Evolutionary conservation across 2,888 invertebrate genomes (phyloP), one percentile per base, ranked within the genome.

Genomic region (Tipula lateralis): DNA sequence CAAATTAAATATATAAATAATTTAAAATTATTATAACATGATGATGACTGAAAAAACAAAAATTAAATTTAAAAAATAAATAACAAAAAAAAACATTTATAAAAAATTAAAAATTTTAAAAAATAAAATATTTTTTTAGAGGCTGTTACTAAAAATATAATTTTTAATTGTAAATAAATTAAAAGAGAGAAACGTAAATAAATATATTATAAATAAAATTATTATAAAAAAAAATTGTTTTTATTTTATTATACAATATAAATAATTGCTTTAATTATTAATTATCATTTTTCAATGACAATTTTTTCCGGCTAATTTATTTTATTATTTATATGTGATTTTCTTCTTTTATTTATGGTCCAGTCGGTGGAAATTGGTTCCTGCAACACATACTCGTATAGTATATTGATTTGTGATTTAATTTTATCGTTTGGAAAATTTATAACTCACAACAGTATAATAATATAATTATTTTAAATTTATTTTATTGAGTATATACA

Each of bases 101-200:
- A 19, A 24, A 66, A 66, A 66, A 66, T 24, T 12, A 12, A 24
- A 24, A 66, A 66, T 24, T 66, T 66, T 66, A 9, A 66, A 66
- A 66, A 66, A 66, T 66, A 24, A 66, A 66, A 66, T 66, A 66
- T 66, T 66, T 66, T 66, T 66, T 66, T 66, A 66, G 66, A 66
- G 66, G 66, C 66, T 66, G 66, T 66, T 66, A 66, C 66, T 66
- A 66, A 66, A 66, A 66, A 66, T 66, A 66, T 66, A 66, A 66
- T 66, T 66, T 66, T 66, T 66, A 66, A 66, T 66, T 66, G 66
- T 66, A 66, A 66, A 66, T 66, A 66, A 66, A 66, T 66, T 66
- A 13, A 66, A 66, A 24, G 5, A 44, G 44, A 66, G 24, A 24
- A 66, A 24, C 66, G 66, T 66, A 66, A 50, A 50, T 66, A 66